phyloP scores from a whole-genome alignment of 1,140 invertebrate species.

The Laupala kohalensis region DNA sequence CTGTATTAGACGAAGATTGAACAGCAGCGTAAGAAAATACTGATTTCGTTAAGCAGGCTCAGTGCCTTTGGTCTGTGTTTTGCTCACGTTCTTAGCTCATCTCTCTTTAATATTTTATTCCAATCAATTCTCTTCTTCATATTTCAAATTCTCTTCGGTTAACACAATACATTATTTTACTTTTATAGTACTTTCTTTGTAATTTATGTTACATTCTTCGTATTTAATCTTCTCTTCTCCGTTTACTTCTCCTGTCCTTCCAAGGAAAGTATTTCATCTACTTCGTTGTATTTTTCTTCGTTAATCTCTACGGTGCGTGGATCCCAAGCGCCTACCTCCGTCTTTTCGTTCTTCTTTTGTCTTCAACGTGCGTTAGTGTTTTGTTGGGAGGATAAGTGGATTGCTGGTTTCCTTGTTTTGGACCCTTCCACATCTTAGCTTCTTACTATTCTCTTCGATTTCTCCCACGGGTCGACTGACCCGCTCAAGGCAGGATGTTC shows the following conservation, averaged over 20 bases:
- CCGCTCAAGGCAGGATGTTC: background rate
- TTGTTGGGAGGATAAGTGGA: background rate
- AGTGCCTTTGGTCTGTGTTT: too few species aligned
- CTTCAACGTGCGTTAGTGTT: background rate
- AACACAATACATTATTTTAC: background rate
- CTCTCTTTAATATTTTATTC: background rate
- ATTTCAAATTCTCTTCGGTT: background rate
- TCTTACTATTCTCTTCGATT: background rate
- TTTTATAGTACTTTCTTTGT: background rate
- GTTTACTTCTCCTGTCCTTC: background rate
- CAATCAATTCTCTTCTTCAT: background rate
- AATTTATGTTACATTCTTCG: background rate
- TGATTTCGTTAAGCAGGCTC: too few species aligned
- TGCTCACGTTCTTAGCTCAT: background rate
- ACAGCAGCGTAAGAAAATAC: too few species aligned
- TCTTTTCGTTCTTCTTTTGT: background rate
- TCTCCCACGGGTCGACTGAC: too few species aligned
- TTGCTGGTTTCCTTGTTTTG: background rate
- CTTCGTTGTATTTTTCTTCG: conserved; percentile 1
- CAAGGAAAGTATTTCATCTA: background rate
- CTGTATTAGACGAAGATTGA: too few species aligned
- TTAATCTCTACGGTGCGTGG: background rate
- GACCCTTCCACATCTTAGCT: background rate
- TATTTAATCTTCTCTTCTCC: background rate
- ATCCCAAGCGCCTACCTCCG: background rate